These are phyloP conservation scores for Nycticryphes semicollaris DNA, from an alignment of 2,113 vertebrate species.

Conservation along the genomic window DNA sequence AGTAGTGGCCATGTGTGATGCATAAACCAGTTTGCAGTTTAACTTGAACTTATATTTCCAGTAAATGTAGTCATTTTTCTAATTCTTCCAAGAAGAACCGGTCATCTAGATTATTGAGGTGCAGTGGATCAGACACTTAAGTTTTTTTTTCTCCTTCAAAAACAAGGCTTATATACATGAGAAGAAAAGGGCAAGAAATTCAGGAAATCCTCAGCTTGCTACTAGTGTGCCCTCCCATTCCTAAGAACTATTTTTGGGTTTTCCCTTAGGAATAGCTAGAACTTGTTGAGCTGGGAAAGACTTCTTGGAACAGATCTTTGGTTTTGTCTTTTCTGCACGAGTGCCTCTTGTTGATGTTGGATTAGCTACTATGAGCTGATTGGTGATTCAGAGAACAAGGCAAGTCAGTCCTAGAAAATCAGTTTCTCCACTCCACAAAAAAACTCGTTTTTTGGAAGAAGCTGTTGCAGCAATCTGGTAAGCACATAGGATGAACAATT, in stretches of 20 bases:
- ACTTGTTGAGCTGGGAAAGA: conserved; percentile 64
- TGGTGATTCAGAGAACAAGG: conserved; percentile 32
- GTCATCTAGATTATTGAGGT: background rate
- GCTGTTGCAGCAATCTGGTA: background rate
- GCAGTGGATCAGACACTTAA: background rate
- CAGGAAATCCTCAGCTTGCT: conserved; percentile 57
- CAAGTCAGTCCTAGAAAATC: background rate
- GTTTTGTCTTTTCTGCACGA: conserved; percentile 60
- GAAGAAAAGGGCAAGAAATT: conserved; percentile 19
- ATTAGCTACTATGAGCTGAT: background rate
- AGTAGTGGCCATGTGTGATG: background rate
- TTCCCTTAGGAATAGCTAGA: conserved; percentile 58
- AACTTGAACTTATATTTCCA: background rate
- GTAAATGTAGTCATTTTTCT: background rate
- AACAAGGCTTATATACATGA: background rate
- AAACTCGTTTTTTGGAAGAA: background rate
- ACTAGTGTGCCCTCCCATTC: conserved; percentile 48
- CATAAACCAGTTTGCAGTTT: background rate
- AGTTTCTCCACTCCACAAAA: background rate
- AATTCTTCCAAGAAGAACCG: background rate
- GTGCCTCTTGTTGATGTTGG: conserved; percentile 46
- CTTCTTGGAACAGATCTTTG: conserved; percentile 49
- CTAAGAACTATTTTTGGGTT: conserved; percentile 41
- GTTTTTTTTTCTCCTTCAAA: background rate
- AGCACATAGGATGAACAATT: background rate